phyloP scores from a whole-genome alignment of 1,140 invertebrate species.

The Drosophila ercepeae region DNA sequence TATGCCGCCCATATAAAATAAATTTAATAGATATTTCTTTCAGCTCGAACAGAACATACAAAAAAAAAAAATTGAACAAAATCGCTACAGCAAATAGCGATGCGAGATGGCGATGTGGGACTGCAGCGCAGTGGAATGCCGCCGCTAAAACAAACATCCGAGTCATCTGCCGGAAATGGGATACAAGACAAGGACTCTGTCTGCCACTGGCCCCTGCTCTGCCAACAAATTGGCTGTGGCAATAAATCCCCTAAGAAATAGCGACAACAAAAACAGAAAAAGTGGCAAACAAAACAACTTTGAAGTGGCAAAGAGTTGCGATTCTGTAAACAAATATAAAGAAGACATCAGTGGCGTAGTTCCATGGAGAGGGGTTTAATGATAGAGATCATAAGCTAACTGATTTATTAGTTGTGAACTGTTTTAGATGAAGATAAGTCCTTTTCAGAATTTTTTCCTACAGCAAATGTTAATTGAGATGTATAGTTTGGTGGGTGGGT shows the following conservation, averaged over 20 bases:
- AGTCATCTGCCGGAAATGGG: constrained; percentile 67
- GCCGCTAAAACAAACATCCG: constrained; percentile 62
- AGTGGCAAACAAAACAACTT: constrained; percentile 38
- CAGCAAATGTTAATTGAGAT: constrained; percentile 8
- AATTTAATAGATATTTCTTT: constrained; percentile 42
- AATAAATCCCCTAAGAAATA: constrained; percentile 40
- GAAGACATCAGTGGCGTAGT: constrained; percentile 23
- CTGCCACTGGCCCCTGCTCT: constrained; percentile 24
- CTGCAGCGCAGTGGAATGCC: constrained; percentile 27
- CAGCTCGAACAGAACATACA: background rate
- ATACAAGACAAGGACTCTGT: constrained; percentile 34
- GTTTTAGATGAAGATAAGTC: background rate
- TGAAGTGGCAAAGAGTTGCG: constrained; percentile 68
- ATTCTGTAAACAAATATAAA: constrained; percentile 67
- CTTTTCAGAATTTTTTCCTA: constrained; percentile 5
- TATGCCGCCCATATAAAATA: constrained; percentile 33
- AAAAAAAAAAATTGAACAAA: background rate
- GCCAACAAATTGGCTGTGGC: constrained; percentile 31
- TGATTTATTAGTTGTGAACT: constrained; percentile 9
- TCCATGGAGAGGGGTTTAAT: background rate
- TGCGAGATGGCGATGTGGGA: constrained; percentile 3
- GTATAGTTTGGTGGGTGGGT: background rate
- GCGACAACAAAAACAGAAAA: constrained; percentile 7
- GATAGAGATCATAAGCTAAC: constrained; percentile 11
- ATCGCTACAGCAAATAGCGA: constrained; percentile 30